These are phyloP conservation scores for Idaea straminata DNA, from an alignment of 2,888 invertebrate genomes.

Conservation along the genomic window DNA sequence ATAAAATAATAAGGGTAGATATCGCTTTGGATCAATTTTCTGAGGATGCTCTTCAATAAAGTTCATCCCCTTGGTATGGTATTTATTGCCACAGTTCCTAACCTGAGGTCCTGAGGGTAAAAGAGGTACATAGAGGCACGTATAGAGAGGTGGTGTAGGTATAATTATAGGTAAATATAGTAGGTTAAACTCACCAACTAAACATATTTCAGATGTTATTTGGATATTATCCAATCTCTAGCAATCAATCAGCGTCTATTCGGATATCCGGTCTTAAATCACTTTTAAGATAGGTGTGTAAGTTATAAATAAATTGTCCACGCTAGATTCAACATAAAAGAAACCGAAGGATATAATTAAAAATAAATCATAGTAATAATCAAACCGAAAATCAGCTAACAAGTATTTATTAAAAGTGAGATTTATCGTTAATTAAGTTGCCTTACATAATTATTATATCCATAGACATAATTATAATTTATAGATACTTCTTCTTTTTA, in stretches of 20 bases:
- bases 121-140: too few species aligned
- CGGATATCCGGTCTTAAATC: background rate
- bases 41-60: background rate
- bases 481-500: background rate
- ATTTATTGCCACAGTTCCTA: too few species aligned
- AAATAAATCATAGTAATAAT: background rate
- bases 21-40: background rate
- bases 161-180: too few species aligned
- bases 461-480: constrained; percentile 1
- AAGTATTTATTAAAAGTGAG: background rate
- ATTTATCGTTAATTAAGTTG: constrained; percentile 1
- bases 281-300: background rate
- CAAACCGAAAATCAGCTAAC: background rate
- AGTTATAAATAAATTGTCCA: background rate
- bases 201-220: background rate
- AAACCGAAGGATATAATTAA: background rate
- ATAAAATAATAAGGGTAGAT: too few species aligned
- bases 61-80: background rate
- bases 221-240: background rate
- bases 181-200: background rate
- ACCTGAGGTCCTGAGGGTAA: too few species aligned
- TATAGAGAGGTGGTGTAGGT: too few species aligned
- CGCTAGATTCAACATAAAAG: background rate
- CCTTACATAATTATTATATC: background rate
- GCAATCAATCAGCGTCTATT: constrained; percentile 1